Percentiles rank a stretch among this genome's conserved stretches.
Conservation (phyloP, 2,888 invertebrate species). For the Rhogogaster chlorosoma region DNA sequence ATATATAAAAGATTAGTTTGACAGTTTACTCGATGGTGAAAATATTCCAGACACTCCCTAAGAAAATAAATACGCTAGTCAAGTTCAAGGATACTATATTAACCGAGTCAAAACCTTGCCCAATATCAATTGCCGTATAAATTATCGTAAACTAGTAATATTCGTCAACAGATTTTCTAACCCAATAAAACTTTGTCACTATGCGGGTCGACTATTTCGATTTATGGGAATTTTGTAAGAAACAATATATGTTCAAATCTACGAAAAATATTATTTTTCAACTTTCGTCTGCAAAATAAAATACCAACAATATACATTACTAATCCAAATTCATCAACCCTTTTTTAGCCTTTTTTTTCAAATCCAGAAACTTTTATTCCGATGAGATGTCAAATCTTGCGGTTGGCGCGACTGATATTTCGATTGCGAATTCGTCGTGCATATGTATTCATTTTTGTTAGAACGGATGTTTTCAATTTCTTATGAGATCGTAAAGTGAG, state of each 20-base stretch:
- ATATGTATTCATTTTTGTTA: background rate
- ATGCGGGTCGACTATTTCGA: background rate
- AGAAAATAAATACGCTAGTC: slow-evolving; percentile 73
- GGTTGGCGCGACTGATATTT: background rate
- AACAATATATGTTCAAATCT: background rate
- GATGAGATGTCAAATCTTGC: background rate
- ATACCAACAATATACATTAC: background rate
- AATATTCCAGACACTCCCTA: slow-evolving; percentile 73
- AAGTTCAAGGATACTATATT: slow-evolving; percentile 74
- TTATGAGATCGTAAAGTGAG: background rate
- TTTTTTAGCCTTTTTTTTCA: background rate
- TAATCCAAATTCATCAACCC: background rate
- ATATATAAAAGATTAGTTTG: slow-evolving; percentile 42
- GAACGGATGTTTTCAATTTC: background rate
- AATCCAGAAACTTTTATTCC: background rate
- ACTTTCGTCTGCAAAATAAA: background rate
- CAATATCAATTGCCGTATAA: background rate
- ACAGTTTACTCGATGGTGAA: slow-evolving; percentile 36
- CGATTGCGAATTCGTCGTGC: background rate
- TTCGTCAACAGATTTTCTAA: background rate
- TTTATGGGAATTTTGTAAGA: background rate
- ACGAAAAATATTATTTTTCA: background rate
- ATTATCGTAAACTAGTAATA: background rate
- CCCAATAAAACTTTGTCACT: background rate
- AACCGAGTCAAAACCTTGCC: background rate